Conservation (phyloP, 2,888 invertebrate genomes). For the Monoplex corrugatus region DNA sequence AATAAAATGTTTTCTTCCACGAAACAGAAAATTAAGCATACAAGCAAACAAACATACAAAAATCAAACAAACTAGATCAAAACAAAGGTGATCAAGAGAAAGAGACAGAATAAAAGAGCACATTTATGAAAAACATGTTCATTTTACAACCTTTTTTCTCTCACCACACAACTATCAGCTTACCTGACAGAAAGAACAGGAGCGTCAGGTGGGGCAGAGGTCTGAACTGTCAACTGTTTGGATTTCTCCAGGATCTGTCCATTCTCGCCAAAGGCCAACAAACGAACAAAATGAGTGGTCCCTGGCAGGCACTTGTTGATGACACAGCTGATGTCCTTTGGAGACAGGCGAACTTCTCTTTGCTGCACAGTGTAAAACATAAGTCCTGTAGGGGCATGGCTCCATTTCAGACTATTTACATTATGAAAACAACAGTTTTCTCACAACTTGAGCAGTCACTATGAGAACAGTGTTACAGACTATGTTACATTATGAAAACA, state of each 20-base stretch:
- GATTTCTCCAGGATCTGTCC: conserved; percentile 78
- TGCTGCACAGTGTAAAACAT: conserved; percentile 68
- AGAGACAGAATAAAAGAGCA: too few species aligned
- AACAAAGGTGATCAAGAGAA: neutral
- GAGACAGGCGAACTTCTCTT: conserved; percentile 77
- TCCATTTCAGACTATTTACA: too few species aligned
- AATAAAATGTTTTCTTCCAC: too few species aligned
- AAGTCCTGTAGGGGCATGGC: too few species aligned
- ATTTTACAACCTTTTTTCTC: neutral
- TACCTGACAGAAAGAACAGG: conserved; percentile 79
- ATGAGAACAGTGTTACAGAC: too few species aligned
- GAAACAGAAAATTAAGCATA: too few species aligned
- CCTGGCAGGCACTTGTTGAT: conserved; percentile 81
- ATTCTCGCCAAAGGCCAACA: conserved; percentile 72
- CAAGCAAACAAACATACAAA: too few species aligned
- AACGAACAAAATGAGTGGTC: conserved; percentile 79
- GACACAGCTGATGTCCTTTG: conserved; percentile 78
- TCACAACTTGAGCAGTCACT: too few species aligned
- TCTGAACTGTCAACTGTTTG: conserved; percentile 79
- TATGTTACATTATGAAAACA: too few species aligned
- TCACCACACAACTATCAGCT: neutral
- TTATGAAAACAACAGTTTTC: too few species aligned
- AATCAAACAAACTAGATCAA: too few species aligned
- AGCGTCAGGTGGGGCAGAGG: conserved; percentile 80
- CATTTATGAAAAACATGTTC: neutral